Evolutionary conservation across 2,888 invertebrate species (phyloP).

Genomic region (Microctonus aethiopoides): DNA sequence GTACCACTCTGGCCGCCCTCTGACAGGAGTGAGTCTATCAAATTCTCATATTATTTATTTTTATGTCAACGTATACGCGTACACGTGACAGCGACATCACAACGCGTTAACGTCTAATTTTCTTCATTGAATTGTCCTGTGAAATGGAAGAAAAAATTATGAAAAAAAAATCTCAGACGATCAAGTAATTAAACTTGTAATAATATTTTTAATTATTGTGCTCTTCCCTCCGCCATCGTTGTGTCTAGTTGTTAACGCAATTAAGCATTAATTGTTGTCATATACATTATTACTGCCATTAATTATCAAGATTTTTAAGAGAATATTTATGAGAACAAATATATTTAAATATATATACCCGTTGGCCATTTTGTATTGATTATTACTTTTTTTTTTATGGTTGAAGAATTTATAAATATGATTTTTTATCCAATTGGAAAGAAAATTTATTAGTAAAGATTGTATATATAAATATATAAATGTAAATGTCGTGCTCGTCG

Average conservation of each 20-base stretch:
- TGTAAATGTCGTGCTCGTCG: slow-evolving; percentile 6
- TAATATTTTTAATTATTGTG: slow-evolving; percentile 35
- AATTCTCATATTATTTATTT: slow-evolving; percentile 42
- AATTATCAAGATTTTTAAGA: slow-evolving; percentile 37
- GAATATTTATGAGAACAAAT: slow-evolving; percentile 33
- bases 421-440: neutral
- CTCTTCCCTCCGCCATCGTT: slow-evolving; percentile 17
- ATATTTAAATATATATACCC: slow-evolving; percentile 22
- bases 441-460: slow-evolving; percentile 12
- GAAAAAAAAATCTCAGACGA: neutral
- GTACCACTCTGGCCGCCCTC: slow-evolving; percentile 65
- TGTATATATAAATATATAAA: slow-evolving; percentile 21
- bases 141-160: slow-evolving; percentile 23
- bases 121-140: slow-evolving; percentile 33
- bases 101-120: neutral
- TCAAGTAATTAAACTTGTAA: slow-evolving; percentile 28
- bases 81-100: slow-evolving; percentile 27
- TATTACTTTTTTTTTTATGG: slow-evolving; percentile 7
- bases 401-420: slow-evolving; percentile 7
- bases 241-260: slow-evolving; percentile 52
- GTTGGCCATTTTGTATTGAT: slow-evolving; percentile 33
- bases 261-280: slow-evolving; percentile 53
- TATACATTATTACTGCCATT: slow-evolving; percentile 59
- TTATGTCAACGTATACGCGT: slow-evolving; percentile 34
- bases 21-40: slow-evolving; percentile 64